A percentile compares a stretch with the other conserved stretches of the same genome.
Conservation (phyloP, 1,140 invertebrate genomes). For the Colletes gigas region DNA sequence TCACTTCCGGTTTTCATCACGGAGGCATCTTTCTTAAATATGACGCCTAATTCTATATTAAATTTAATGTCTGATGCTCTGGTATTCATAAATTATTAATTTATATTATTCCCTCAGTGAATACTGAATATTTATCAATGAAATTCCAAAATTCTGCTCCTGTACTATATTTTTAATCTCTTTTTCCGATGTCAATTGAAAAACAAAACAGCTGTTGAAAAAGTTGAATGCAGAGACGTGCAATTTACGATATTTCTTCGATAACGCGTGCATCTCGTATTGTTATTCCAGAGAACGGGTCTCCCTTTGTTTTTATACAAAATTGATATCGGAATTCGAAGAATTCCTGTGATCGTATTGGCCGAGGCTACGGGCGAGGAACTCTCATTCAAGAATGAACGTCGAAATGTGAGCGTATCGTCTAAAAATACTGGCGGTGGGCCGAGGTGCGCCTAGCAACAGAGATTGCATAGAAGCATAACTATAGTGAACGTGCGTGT, state of each 20-base stretch:
- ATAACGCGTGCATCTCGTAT: not conserved
- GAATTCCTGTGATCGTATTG: constrained; percentile 29
- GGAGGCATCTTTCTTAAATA: not conserved
- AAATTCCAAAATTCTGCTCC: not conserved
- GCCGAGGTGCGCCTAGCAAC: constrained; percentile 77
- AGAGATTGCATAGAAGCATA: constrained; percentile 76
- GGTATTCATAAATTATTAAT: not conserved
- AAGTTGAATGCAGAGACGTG: too few species aligned
- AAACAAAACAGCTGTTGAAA: not conserved
- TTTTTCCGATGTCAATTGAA: not conserved
- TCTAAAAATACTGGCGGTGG: constrained; percentile 77
- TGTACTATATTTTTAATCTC: not conserved
- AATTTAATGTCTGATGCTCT: not conserved
- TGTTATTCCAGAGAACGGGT: not conserved
- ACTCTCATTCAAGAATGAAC: constrained; percentile 60
- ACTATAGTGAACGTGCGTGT: constrained; percentile 69
- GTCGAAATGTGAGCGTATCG: constrained; percentile 71
- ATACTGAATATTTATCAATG: not conserved
- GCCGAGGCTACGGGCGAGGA: constrained; percentile 8
- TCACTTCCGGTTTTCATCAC: constrained; percentile 47
- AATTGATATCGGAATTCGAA: not conserved
- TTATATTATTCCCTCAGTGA: not conserved
- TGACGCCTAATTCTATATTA: not conserved
- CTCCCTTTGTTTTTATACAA: not conserved
- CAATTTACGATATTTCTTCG: not conserved